Conservation (phyloP, 2,113 vertebrate species). For the Xenus cinereus region DNA sequence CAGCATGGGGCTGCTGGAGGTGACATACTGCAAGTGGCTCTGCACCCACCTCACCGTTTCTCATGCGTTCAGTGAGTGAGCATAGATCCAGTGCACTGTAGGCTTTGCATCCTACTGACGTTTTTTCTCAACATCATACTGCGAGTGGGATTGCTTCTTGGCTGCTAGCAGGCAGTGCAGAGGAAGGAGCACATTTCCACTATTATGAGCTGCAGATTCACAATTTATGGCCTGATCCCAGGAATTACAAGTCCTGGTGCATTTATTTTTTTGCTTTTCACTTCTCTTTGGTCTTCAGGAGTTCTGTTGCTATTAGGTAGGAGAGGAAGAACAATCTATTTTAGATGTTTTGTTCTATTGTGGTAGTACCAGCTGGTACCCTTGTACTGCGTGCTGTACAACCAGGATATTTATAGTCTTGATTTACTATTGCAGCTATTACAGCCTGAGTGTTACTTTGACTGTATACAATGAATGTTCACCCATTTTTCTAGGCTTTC, state of each 20-base stretch:
- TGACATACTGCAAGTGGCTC: too few species aligned
- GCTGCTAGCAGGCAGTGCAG: not conserved
- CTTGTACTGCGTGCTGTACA: not conserved
- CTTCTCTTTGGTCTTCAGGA: not conserved
- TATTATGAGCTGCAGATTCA: not conserved
- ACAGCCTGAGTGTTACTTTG: not conserved
- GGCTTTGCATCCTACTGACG: not conserved
- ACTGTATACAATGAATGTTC: not conserved
- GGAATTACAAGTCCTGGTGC: not conserved
- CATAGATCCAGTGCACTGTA: too few species aligned
- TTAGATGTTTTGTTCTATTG: not conserved
- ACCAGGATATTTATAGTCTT: not conserved
- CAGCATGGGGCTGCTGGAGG: rapidly evolving
- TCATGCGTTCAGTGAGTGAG: not conserved
- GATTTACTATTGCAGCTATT: not conserved
- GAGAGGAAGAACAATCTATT: not conserved
- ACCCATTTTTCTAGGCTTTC: not conserved
- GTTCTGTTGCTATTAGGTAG: not conserved
- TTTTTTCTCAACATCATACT: not conserved
- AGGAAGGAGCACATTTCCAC: not conserved
- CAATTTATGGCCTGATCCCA: not conserved
- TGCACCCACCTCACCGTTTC: not conserved
- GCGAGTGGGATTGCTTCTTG: not conserved
- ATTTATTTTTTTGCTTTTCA: not conserved
- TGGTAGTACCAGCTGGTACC: not conserved